Base-by-base conservation (phyloP, 2,888 invertebrate genomes). In the Matsumyia berberina region DNA sequence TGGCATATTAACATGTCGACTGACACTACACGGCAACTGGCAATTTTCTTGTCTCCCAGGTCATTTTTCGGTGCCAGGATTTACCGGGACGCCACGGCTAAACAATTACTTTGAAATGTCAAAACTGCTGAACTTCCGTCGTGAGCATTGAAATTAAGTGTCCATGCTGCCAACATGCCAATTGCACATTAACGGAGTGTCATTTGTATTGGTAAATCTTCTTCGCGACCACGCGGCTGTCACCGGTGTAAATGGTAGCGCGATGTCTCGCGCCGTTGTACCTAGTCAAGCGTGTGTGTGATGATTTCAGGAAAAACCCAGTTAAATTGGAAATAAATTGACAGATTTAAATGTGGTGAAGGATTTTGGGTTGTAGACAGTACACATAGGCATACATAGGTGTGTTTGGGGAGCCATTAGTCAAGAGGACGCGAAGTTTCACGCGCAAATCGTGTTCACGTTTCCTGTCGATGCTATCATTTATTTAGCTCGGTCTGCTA, bases 131-230 rank as follows among this genome's bases (percentile, higher is more conserved):
- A 24, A 4, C 60, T 33, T 42, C 11, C 33, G n/a, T 17, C 33
- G n/a, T 33, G 44, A 37, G 37, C 64, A 57, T 72, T 62, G 81
- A 70, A 67, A 62, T 72, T 53, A 81, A 70, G 81, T 55, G 55
- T 69, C 69, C 53, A 72, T 88, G 87, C 82, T 87, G 88, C 88
- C 88, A 89, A 89, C 90, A 90, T 90, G 89, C 90, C 89, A 90
- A 89, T 90, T 89, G 89, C 89, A 89, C 90, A 90, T 90, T 90
- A 90, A 89, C 90, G 87, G 53, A 6, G 37, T 82, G 78, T 78
- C 78, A 62, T 82, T 82, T 72, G 58, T 72, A 29, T 57, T 60
- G 51, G 67, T 15, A 49, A 55, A 55, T 49, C 53, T 53, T 58
- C 57, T 12, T 39, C 5, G 11, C 46, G 44, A 55, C 42, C 44